Conservation (phyloP, 92 coral and sea anemone genomes). For the Actinernus sp. region DNA sequence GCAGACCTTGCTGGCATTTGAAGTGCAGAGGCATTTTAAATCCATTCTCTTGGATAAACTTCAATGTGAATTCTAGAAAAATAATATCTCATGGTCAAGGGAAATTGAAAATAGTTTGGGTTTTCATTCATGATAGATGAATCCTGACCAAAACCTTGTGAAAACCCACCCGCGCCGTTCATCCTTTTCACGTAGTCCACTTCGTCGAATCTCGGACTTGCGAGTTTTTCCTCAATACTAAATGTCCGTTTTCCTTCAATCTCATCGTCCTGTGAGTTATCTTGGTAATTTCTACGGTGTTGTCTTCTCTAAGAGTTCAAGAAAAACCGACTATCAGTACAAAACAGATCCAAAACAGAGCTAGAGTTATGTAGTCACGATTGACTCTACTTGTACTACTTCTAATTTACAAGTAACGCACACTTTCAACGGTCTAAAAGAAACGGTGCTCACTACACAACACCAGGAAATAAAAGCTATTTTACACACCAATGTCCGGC, state of each 20-base stretch:
- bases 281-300: constrained; percentile 94
- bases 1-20: constrained; percentile 80
- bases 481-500: constrained; percentile 94
- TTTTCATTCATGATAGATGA: no score
- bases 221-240: constrained; percentile 92
- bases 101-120: neutral
- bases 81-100: neutral
- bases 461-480: constrained; percentile 31
- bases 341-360: constrained; percentile 4
- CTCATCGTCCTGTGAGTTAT: constrained; percentile 82
- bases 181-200: constrained; percentile 71
- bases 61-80: constrained; percentile 81
- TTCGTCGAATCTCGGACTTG: constrained; percentile 80
- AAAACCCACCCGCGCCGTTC: constrained; percentile 93
- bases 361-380: no score
- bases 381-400: constrained; percentile 5
- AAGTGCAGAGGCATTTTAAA: constrained; percentile 79
- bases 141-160: no score
- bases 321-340: constrained; percentile 26
- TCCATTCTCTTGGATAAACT: constrained; percentile 88
- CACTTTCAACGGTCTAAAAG: constrained; percentile 7
- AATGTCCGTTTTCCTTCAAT: constrained; percentile 99
- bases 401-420: constrained; percentile 56
- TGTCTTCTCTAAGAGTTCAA: constrained; percentile 79
- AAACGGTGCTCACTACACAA: constrained; percentile 8